These are phyloP conservation scores for Lathronympha strigana DNA, from an alignment of 2,888 invertebrate genomes.

Conservation along the genomic window DNA sequence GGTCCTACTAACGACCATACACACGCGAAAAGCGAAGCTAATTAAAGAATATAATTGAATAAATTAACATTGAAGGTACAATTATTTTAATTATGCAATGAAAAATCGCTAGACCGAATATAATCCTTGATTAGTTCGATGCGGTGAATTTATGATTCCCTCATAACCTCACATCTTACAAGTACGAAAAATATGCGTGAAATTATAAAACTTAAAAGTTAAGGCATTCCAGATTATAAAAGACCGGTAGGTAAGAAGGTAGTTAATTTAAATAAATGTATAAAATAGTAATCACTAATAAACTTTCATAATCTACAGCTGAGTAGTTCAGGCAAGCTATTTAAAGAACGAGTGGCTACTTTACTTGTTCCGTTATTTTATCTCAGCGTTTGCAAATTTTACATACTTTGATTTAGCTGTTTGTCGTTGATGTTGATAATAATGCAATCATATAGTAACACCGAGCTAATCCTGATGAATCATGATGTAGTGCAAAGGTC, in stretches of 20 bases:
- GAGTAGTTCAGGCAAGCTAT: neutral
- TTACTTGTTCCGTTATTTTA: no score
- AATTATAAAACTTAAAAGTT: neutral
- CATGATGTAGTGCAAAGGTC: no score
- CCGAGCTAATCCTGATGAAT: no score
- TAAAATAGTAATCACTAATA: constrained; percentile 27
- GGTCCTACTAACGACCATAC: no score
- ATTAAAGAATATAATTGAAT: no score
- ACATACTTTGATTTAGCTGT: no score
- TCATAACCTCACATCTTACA: neutral
- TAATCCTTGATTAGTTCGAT: constrained; percentile 21
- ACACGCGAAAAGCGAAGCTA: neutral
- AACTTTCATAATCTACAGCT: neutral
- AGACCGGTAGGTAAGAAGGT: no score
- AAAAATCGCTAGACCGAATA: constrained; percentile 7
- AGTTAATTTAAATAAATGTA: neutral
- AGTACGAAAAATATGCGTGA: neutral
- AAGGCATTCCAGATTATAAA: neutral
- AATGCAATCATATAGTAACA: no score
- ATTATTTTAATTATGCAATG: constrained; percentile 5
- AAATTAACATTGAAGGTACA: no score
- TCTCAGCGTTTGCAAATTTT: no score
- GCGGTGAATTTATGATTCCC: constrained; percentile 14
- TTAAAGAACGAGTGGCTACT: no score
- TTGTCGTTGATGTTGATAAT: no score